Evolutionary conservation across 53 echinoderm and acorn worm genomes (phyloP).

Genomic region (Luidia sarsii): DNA sequence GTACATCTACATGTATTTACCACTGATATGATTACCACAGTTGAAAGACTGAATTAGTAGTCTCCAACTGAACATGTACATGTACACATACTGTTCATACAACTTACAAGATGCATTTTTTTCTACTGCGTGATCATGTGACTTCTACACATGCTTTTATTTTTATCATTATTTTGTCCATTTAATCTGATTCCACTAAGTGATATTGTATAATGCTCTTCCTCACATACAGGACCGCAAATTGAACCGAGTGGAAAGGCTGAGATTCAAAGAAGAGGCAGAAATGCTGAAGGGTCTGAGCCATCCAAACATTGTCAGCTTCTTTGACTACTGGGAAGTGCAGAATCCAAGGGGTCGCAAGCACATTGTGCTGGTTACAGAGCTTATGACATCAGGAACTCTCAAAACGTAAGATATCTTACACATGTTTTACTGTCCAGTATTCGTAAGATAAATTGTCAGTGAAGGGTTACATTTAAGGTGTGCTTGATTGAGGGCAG

Average conservation of each 20-base stretch:
- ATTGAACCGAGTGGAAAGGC: conserved; percentile 83
- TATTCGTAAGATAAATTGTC: no score
- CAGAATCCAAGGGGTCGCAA: conserved; percentile 65
- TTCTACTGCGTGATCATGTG: background rate
- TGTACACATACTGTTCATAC: background rate
- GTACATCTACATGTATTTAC: no score
- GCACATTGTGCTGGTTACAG: conserved; percentile 98
- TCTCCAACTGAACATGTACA: background rate
- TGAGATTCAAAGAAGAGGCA: conserved; percentile 96
- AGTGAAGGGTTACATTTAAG: no score
- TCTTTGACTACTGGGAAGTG: conserved; percentile 98
- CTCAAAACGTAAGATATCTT: conserved; percentile 99
- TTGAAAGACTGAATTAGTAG: no score
- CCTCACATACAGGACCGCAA: conserved; percentile 74
- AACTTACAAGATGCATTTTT: no score
- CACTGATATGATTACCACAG: no score
- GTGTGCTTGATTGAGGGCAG: no score
- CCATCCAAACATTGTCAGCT: conserved; percentile 97
- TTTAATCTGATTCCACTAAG: background rate
- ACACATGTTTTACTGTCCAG: no score
- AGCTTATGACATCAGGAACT: conserved; percentile 99
- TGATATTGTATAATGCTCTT: background rate
- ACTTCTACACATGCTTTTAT: background rate
- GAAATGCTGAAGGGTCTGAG: conserved; percentile 98
- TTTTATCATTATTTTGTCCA: no score